phyloP scores from a whole-genome alignment of 2,113 vertebrate genomes.

The Corythaixoides concolor region DNA sequence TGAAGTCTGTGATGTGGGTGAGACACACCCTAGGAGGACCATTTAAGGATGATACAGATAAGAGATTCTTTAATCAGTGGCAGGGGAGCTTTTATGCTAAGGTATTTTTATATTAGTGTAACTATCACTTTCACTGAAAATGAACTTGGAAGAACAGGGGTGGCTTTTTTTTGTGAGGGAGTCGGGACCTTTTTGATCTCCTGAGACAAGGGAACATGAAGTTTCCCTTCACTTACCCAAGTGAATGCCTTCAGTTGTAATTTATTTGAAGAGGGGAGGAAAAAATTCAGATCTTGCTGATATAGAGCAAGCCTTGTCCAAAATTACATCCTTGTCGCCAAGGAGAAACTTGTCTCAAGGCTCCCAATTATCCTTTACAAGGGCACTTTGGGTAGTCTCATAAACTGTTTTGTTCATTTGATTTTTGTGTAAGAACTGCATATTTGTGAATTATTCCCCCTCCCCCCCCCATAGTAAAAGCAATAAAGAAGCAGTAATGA shows the following conservation, averaged over 20 bases:
- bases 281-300: not conserved
- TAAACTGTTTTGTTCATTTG: constrained; percentile 2
- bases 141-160: not conserved
- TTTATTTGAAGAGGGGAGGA: not conserved
- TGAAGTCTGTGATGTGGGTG: constrained; percentile 15
- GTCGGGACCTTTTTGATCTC: not conserved
- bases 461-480: not conserved
- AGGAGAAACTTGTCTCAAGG: constrained; percentile 13
- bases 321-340: not conserved
- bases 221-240: not conserved
- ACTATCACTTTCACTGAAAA: not conserved
- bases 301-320: not conserved
- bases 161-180: not conserved
- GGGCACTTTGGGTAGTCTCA: not conserved
- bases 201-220: not conserved
- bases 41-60: not conserved
- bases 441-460: not conserved
- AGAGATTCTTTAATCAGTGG: not conserved
- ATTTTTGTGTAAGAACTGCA: not conserved
- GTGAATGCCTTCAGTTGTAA: not conserved
- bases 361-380: constrained; percentile 17
- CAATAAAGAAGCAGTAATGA: constrained; percentile 54
- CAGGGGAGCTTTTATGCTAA: not conserved
- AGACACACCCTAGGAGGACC: not conserved
- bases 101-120: not conserved